Evolutionary conservation across 1,140 invertebrate species (phyloP), one percentile per base, ranked within the genome.

Genomic region (Sipha flava): DNA sequence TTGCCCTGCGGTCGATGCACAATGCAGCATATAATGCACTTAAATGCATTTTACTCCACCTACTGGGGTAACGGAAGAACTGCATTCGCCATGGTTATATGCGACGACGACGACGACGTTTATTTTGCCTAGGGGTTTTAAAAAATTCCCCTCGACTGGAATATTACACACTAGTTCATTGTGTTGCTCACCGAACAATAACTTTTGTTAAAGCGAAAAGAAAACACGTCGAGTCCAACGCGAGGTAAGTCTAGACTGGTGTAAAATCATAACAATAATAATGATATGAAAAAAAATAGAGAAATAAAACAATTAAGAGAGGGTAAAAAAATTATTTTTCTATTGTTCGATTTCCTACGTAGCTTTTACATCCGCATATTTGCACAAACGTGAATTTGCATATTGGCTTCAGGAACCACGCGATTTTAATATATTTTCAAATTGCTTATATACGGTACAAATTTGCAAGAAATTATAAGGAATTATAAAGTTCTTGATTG

Each of bases 211-310:
- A 23, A 26, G 73, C 52, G 34, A 59, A 77, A 45, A 47, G 40
- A 45, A 77, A 77, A 77, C 72, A n/a, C 49, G 72, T 75, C n/a
- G 49, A 12, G 47, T 75, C 26, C 21, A 54, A n/a, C 72, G 49
- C n/a, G 73, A 43, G 34, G 23, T 7, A 26, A 77, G 73, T 77
- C 73, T 77, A 77, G 73, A 77, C 73, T 77, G 73, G 73, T 14
- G 34, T n/a, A 59, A 59, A 57, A 59, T 57, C 73, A 75, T 75
- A 37, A 66, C n/a, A 66, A 75, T 57, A 57, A 75, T 57, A 75
- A 59, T 40, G 16, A 77, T 77, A 26, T 59, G 52, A 77, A 77
- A 77, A 52, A 75, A 43, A 57, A 59, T 73, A 3, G 73, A 40
- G 21, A 77, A 43, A 59, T 59, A 57, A 77, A 77, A 77, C 37